These are phyloP conservation scores for Amblyopsis rosae DNA, from an alignment of 2,113 vertebrate genomes.

Conservation along the genomic window DNA sequence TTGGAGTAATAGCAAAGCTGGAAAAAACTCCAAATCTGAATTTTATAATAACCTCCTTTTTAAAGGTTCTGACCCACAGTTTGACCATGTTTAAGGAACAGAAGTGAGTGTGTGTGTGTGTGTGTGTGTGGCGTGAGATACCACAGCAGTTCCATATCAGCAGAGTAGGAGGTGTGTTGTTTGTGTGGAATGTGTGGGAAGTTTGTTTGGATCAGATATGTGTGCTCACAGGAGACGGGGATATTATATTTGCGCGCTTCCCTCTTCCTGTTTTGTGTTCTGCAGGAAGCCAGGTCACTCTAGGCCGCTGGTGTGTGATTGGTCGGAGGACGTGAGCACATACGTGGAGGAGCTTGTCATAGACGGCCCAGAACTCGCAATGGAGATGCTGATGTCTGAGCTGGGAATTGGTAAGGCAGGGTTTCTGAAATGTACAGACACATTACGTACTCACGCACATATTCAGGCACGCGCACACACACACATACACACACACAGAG, in stretches of 20 bases:
- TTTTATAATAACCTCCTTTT: not conserved
- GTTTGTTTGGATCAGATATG: slow-evolving; percentile 41
- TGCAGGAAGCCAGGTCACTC: slow-evolving; percentile 67
- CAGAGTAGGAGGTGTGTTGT: slow-evolving; percentile 9
- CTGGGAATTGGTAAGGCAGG: slow-evolving; percentile 84
- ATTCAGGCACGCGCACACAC: not conserved
- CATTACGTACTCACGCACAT: not conserved
- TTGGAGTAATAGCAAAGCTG: too few species aligned
- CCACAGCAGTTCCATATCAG: slow-evolving; percentile 13
- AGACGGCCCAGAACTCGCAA: not conserved
- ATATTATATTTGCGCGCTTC: slow-evolving; percentile 38
- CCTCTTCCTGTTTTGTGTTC: slow-evolving; percentile 59
- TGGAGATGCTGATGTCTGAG: too few species aligned
- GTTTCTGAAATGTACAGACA: not conserved
- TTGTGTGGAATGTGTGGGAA: slow-evolving; percentile 35
- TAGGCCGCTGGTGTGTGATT: slow-evolving; percentile 75
- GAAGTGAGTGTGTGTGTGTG: not conserved
- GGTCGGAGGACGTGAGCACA: slow-evolving; percentile 86
- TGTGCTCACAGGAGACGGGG: slow-evolving; percentile 18
- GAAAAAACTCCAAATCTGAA: too few species aligned
- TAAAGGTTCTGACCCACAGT: not conserved
- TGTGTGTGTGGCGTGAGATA: slow-evolving; percentile 13
- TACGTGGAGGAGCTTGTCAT: slow-evolving; percentile 74
- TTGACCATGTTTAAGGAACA: not conserved
- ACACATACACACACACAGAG: not conserved